Percentiles rank a stretch among this genome's conserved stretches.
Conservation (phyloP, 2,888 invertebrate genomes). For the Acanthopleura granulata region DNA sequence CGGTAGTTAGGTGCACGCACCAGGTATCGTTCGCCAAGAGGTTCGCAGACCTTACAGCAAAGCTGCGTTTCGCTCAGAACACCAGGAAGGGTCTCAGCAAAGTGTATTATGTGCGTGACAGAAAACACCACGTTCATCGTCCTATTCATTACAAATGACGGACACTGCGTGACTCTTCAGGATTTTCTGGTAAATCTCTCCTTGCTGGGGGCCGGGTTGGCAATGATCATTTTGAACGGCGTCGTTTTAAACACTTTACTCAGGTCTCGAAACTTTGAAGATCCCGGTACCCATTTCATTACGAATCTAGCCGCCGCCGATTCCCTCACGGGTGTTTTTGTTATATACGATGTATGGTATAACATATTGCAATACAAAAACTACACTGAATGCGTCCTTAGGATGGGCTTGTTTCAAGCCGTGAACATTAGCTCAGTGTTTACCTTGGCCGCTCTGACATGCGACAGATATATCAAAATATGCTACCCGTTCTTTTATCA, state of each 20-base stretch:
- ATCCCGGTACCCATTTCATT: conserved; percentile 26
- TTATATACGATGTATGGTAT: conserved; percentile 31
- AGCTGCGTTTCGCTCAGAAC: no score
- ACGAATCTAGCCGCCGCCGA: conserved; percentile 30
- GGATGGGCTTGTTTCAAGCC: conserved; percentile 28
- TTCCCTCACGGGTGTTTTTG: conserved; percentile 26
- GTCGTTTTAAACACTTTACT: conserved; percentile 22
- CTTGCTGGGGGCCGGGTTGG: conserved; percentile 20
- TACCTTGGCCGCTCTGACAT: conserved; percentile 25
- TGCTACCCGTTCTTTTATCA: conserved; percentile 26
- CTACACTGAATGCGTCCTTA: conserved; percentile 30
- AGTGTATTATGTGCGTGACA: conserved; percentile 1
- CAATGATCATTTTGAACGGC: conserved; percentile 25
- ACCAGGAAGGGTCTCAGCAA: no score
- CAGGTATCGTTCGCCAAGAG: no score
- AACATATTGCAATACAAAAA: conserved; percentile 32
- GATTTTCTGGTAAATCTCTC: conserved; percentile 25
- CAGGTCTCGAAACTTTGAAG: conserved; percentile 21
- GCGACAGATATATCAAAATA: conserved; percentile 32
- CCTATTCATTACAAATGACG: conserved; percentile 21
- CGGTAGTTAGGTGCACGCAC: no score
- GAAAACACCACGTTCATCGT: conserved; percentile 7
- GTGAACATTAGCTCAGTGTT: conserved; percentile 29
- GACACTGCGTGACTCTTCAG: conserved; percentile 26
- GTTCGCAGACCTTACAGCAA: no score